phyloP scores from a whole-genome alignment of 2,888 invertebrate species.

The Ceramica pisi region DNA sequence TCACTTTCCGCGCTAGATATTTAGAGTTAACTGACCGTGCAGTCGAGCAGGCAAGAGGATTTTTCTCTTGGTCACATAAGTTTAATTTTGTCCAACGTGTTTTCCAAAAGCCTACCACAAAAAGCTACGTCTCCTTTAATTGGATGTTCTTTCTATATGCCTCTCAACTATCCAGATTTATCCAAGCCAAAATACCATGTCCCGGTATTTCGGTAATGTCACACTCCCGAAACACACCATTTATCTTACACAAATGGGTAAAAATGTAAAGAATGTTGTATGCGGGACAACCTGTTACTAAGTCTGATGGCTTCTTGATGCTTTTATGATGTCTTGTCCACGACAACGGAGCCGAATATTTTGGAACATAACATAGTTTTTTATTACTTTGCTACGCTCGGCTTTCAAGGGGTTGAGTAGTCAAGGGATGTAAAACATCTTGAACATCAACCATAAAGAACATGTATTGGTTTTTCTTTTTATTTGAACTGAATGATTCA shows the following conservation, averaged over 20 bases:
- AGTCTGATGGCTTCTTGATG: conserved; percentile 89
- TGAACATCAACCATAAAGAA: conserved; percentile 35
- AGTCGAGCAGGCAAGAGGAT: background rate
- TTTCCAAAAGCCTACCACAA: background rate
- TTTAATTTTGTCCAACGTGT: background rate
- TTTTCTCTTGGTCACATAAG: background rate
- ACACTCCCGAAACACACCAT: conserved; percentile 59
- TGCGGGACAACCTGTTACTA: conserved; percentile 82
- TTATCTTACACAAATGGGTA: conserved; percentile 71
- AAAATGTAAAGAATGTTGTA: conserved; percentile 76
- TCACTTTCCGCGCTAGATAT: background rate
- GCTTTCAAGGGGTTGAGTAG: conserved; percentile 34
- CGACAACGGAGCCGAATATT: conserved; percentile 79
- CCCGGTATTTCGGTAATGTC: conserved; percentile 45
- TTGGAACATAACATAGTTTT: conserved; percentile 68
- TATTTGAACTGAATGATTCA: conserved; percentile 44
- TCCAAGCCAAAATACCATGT: conserved; percentile 46
- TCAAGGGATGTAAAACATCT: conserved; percentile 40
- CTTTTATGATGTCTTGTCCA: conserved; percentile 87
- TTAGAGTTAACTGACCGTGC: background rate
- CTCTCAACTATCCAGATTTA: conserved; percentile 38
- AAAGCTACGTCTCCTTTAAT: background rate
- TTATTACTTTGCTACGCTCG: conserved; percentile 45
- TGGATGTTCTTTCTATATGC: background rate
- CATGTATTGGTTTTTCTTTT: conserved; percentile 46